phyloP scores from a whole-genome alignment of 2,113 vertebrate genomes.

The Vidua chalybeata region DNA sequence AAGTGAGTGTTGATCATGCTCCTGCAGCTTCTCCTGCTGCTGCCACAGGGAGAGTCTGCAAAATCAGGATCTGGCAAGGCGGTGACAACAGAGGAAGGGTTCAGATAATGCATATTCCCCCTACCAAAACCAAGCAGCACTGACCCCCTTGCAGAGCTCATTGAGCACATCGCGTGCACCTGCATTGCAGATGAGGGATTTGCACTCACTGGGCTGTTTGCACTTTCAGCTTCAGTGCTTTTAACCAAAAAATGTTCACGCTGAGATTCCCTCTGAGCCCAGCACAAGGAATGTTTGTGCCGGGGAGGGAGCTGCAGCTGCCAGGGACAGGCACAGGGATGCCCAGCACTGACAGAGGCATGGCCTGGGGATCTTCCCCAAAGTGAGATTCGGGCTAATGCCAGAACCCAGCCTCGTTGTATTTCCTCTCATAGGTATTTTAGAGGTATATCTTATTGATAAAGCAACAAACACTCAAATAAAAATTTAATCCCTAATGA shows the following conservation, averaged over 20 bases:
- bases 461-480: not conserved
- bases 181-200: not conserved
- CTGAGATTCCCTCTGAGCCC: not conserved
- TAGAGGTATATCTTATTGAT: not conserved
- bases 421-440: not conserved
- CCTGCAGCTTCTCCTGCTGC: not conserved
- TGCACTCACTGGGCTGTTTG: not conserved
- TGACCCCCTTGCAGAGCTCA: not conserved
- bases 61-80: not conserved
- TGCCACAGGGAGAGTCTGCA: not conserved
- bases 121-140: not conserved
- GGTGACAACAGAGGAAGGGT: not conserved
- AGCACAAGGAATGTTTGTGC: fast-evolving
- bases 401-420: not conserved
- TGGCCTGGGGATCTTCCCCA: not conserved
- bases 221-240: not conserved
- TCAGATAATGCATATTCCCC: not conserved
- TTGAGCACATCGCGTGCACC: not conserved
- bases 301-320: not conserved
- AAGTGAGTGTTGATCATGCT: not conserved
- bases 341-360: not conserved
- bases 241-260: not conserved
- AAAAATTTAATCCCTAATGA: not conserved
- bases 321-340: not conserved
- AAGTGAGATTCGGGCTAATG: not conserved